phyloP scores from a whole-genome alignment of 2,888 invertebrate species.

The Cheilosia urbana region DNA sequence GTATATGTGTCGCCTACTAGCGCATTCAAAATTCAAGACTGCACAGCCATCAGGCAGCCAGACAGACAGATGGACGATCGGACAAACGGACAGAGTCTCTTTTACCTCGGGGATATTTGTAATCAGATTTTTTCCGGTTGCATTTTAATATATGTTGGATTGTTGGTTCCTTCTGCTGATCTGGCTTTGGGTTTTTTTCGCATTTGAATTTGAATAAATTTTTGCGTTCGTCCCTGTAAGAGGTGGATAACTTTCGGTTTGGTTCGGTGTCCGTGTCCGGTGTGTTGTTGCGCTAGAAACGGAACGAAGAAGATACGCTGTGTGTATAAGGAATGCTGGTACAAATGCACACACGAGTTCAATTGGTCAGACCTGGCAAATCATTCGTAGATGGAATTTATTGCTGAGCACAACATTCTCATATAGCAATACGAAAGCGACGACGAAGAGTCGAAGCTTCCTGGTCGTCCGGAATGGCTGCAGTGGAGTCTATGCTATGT shows the following conservation, averaged over 20 bases:
- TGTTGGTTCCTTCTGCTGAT: slow-evolving; percentile 35
- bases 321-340: background rate
- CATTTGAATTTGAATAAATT: slow-evolving; percentile 47
- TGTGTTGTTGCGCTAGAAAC: slow-evolving; percentile 28
- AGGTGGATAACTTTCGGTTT: slow-evolving; percentile 8
- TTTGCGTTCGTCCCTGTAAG: background rate
- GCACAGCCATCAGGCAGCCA: slow-evolving; percentile 19
- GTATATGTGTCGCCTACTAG: slow-evolving; percentile 2
- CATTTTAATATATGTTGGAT: slow-evolving; percentile 64
- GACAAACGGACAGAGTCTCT: slow-evolving; percentile 16
- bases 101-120: slow-evolving; percentile 63
- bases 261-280: background rate
- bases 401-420: slow-evolving; percentile 22
- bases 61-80: slow-evolving; percentile 44
- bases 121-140: slow-evolving; percentile 74
- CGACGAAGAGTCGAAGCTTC: slow-evolving; percentile 26
- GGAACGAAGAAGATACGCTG: slow-evolving; percentile 14
- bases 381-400: slow-evolving; percentile 64
- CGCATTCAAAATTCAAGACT: slow-evolving; percentile 70
- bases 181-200: slow-evolving; percentile 24
- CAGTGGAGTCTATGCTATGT: background rate
- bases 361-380: slow-evolving; percentile 70
- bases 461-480: slow-evolving; percentile 2
- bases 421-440: background rate
- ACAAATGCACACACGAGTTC: slow-evolving; percentile 47